Conservation (phyloP, 2,888 invertebrate species). For the Protodeltote pygarga region DNA sequence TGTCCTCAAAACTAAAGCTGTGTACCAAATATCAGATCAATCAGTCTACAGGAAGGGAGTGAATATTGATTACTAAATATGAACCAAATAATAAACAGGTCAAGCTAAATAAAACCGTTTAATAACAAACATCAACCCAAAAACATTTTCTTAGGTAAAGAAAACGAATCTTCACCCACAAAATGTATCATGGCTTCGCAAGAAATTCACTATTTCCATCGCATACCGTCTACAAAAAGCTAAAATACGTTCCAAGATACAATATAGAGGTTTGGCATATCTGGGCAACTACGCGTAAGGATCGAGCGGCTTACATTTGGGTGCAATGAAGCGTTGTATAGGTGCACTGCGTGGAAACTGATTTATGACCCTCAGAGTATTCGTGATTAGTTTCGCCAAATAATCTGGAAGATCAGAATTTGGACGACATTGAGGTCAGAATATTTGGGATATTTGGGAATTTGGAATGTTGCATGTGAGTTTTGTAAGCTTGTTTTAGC, state of each 20-base stretch:
- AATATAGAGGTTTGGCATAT: conserved; percentile 27
- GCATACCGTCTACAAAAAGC: not conserved
- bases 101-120: not conserved
- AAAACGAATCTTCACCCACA: too few relatives aligned
- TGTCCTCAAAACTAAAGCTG: too few relatives aligned
- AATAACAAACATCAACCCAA: not conserved
- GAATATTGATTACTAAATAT: too few relatives aligned
- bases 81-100: too few relatives aligned
- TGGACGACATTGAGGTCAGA: not conserved
- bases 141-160: too few relatives aligned
- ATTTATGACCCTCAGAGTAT: conserved; percentile 31
- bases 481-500: too few relatives aligned
- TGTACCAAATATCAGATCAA: too few relatives aligned
- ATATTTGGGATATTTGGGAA: too few relatives aligned
- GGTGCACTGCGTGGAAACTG: conserved; percentile 47
- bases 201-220: conserved; percentile 7
- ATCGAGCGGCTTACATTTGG: conserved; percentile 38
- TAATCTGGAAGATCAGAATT: conserved; percentile 23
- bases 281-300: conserved; percentile 43
- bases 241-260: conserved; percentile 6
- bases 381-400: conserved; percentile 23
- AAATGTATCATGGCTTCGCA: too few relatives aligned
- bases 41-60: too few relatives aligned
- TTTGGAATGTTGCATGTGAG: not conserved
- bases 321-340: conserved; percentile 47